These are phyloP conservation scores for Penelope pileata DNA, from an alignment of 2,113 vertebrate genomes.

Conservation along the genomic window DNA sequence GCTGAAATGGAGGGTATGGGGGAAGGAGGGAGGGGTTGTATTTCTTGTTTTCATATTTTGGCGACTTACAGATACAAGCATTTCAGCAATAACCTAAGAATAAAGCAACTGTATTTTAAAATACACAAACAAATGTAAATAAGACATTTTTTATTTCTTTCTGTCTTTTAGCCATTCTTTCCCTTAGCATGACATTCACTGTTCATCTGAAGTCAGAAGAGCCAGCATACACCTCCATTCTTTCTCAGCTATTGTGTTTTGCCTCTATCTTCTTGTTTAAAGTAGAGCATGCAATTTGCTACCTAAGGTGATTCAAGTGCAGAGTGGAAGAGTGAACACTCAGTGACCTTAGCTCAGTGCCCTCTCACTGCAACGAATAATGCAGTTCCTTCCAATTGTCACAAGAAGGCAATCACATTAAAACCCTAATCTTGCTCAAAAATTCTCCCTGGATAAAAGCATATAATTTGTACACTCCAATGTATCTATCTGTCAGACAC, in stretches of 20 bases:
- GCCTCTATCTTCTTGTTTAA: conserved; percentile 52
- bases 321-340: conserved; percentile 19
- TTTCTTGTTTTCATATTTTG: neutral
- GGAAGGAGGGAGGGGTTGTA: neutral
- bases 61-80: neutral
- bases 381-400: conserved; percentile 71
- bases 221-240: neutral
- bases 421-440: conserved; percentile 71
- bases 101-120: conserved; percentile 50
- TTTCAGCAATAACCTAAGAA: conserved; percentile 15
- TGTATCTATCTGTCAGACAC: conserved; percentile 62
- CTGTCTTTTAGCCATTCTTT: neutral
- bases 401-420: conserved; percentile 73
- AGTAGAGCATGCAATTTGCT: conserved; percentile 46
- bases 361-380: conserved; percentile 51
- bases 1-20: neutral
- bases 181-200: neutral
- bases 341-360: conserved; percentile 47
- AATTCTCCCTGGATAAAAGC: conserved; percentile 71
- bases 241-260: conserved; percentile 15
- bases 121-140: conserved; percentile 31
- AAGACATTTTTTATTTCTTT: conserved; percentile 41
- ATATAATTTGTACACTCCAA: conserved; percentile 65
- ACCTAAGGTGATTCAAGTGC: conserved; percentile 27
- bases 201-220: conserved; percentile 32